Evolutionary conservation across 2,113 vertebrate genomes (phyloP).

Genomic region (Alces alces): DNA sequence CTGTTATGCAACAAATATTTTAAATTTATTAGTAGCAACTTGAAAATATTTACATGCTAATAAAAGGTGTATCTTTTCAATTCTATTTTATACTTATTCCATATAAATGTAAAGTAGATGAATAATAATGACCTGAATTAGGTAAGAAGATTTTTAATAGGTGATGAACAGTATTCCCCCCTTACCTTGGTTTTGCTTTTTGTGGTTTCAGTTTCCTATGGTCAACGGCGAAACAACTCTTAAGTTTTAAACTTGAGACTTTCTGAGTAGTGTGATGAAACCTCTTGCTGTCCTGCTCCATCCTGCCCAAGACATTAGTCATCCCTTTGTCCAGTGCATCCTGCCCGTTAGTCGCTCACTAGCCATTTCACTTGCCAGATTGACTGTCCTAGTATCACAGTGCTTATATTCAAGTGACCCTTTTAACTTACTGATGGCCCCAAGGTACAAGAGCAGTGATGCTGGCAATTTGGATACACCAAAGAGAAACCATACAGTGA

Average conservation of each 20-base stretch:
- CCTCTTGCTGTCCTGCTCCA: neutral
- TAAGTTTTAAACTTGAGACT: neutral
- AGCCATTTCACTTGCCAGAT: neutral
- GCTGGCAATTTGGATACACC: neutral
- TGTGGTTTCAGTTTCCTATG: neutral
- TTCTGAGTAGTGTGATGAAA: neutral
- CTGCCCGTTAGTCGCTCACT: neutral
- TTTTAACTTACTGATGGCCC: neutral
- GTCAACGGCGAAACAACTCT: neutral
- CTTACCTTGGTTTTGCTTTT: neutral
- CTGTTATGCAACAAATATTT: neutral
- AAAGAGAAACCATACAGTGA: neutral
- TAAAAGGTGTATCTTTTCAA: neutral
- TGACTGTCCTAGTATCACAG: neutral
- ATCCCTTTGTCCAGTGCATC: neutral
- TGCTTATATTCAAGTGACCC: neutral
- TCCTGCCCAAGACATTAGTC: neutral
- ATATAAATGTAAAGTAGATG: neutral
- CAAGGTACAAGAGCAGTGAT: neutral
- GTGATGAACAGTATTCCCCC: neutral
- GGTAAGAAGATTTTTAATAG: neutral
- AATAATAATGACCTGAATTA: neutral
- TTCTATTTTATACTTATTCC: neutral
- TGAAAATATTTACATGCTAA: neutral
- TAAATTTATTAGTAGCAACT: neutral